phyloP scores from a whole-genome alignment of 2,113 vertebrate genomes.

The Ptyas mucosa region DNA sequence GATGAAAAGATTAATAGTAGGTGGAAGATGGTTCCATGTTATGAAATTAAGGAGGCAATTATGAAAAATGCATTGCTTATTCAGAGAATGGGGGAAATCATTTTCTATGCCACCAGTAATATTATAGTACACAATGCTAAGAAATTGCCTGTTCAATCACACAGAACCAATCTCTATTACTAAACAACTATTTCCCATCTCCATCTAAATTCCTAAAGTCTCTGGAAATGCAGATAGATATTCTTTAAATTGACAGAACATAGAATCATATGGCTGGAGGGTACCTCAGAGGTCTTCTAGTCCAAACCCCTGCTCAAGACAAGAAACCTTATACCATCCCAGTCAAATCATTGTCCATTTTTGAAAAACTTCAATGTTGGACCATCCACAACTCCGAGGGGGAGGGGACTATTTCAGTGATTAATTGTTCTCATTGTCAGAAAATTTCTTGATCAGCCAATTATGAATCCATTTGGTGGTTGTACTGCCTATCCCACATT shows the following conservation, averaged over 20 bases:
- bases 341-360: background rate
- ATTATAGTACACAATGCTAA: background rate
- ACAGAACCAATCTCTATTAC: background rate
- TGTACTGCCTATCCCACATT: background rate
- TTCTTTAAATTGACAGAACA: background rate
- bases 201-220: background rate
- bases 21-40: background rate
- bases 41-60: background rate
- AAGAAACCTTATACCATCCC: background rate
- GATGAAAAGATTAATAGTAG: too few species aligned
- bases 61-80: background rate
- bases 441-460: background rate
- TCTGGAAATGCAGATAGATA: background rate
- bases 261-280: background rate
- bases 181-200: background rate
- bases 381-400: background rate
- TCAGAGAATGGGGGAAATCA: background rate
- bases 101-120: background rate
- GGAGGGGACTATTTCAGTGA: background rate
- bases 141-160: background rate
- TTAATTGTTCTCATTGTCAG: background rate
- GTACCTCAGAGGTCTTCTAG: background rate
- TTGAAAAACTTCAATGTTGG: background rate
- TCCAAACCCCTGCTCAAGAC: background rate
- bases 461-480: background rate